Conservation (phyloP, 1,140 invertebrate genomes). For the Thaumetopoea pityocampa region DNA sequence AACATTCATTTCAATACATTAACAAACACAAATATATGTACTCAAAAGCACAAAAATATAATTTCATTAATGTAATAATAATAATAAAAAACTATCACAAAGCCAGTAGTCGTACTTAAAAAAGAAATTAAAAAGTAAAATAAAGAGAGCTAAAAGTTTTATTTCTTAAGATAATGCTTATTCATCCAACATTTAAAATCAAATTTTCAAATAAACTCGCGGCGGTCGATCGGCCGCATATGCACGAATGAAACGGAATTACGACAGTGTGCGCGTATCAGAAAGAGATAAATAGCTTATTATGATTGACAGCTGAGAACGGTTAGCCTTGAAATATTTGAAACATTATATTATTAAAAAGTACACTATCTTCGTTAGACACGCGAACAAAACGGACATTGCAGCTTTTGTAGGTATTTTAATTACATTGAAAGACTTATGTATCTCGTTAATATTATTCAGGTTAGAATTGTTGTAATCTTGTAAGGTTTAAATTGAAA, state of each 20-base stretch:
- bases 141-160: slow-evolving; percentile 71
- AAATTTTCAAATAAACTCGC: slow-evolving; percentile 73
- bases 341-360: slow-evolving; percentile 77
- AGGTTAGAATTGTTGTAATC: no score
- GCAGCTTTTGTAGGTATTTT: slow-evolving; percentile 31
- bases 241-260: slow-evolving; percentile 41
- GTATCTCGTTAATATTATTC: no score
- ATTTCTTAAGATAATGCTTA: slow-evolving; percentile 74
- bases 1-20: slow-evolving; percentile 40
- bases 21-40: slow-evolving; percentile 56
- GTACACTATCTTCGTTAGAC: slow-evolving; percentile 68
- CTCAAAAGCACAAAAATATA: slow-evolving; percentile 39
- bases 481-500: no score
- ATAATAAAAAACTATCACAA: slow-evolving; percentile 48
- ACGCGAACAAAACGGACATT: slow-evolving; percentile 38
- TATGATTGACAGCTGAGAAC: slow-evolving; percentile 76
- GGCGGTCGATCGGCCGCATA: slow-evolving; percentile 55
- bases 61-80: slow-evolving; percentile 36
- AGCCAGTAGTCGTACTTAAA: slow-evolving; percentile 60
- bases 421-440: no score
- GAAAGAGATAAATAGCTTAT: slow-evolving; percentile 68
- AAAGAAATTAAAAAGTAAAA: slow-evolving; percentile 73
- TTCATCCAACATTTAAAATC: slow-evolving; percentile 76
- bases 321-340: slow-evolving; percentile 76
- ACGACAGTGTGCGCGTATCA: slow-evolving; percentile 37